phyloP scores from a whole-genome alignment of 2,113 vertebrate species.

The Microcebus murinus region DNA sequence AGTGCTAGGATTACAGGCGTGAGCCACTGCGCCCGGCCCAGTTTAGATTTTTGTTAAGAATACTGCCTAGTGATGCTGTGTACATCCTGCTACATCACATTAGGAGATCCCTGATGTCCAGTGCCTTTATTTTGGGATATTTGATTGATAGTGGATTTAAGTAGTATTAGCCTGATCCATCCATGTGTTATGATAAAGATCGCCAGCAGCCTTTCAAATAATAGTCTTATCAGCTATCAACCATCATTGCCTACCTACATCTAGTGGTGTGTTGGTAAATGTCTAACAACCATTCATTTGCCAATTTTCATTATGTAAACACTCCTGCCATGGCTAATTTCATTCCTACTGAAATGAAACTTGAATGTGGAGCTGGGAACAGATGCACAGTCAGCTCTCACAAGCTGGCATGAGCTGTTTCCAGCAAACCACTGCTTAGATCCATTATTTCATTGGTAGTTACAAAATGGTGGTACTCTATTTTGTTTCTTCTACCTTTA shows the following conservation, averaged over 20 bases:
- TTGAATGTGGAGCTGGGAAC: background rate
- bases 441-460: background rate
- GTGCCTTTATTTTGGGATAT: background rate
- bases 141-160: conserved; percentile 12
- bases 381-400: conserved; percentile 4
- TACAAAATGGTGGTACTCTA: background rate
- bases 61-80: background rate
- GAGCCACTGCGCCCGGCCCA: no score
- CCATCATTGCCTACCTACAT: background rate
- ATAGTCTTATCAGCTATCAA: background rate
- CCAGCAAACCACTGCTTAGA: conserved; percentile 24
- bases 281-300: conserved; percentile 29
- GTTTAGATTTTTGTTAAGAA: conserved; percentile 39
- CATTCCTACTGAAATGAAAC: conserved; percentile 24
- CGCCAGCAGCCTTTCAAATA: background rate
- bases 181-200: background rate
- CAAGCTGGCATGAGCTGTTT: conserved; percentile 37
- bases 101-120: background rate
- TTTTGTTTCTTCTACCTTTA: conserved; percentile 45
- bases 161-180: background rate
- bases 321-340: conserved; percentile 18
- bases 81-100: background rate
- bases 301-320: conserved; percentile 19
- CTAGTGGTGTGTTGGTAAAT: conserved; percentile 17
- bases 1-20: no score